Base-by-base conservation (phyloP, 2,888 invertebrate genomes). In the Reticulitermes lucifugus region DNA sequence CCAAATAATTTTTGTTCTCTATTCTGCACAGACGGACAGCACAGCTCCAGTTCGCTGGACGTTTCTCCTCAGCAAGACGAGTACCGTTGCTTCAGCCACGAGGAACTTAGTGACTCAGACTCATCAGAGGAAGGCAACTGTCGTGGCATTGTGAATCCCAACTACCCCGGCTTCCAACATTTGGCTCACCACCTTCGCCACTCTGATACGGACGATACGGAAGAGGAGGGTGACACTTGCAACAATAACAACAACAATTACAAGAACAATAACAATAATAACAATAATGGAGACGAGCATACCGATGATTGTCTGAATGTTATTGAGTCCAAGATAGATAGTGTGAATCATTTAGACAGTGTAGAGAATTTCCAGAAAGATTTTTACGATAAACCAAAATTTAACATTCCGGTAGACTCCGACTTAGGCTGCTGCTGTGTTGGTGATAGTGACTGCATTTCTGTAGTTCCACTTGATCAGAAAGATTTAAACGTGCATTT, bases 121-220 rank as follows among this genome's bases (percentile, higher is more conserved):
- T 90, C 89, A 12, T 90, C 90, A 82, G 90, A 90, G 86, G 90
- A 90, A 86, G 90, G 89, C 55, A 90, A 90, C 86, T 87, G 89
- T 35, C 89, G 89, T 88, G 96, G 96, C 88, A 96, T 96, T 88
- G 94, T 96, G 89, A 96, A 96, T 91, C 96, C 96, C 83, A 96
- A 96, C 91, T 96, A 96, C 91, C 95, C 96, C 41, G 96, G 96
- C 85, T 96, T 96, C 90, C 96, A 96, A 90, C 96, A 96, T 90
- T 93, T 96, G 89, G 96, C 96, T 29, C 94, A 95, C 89, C 95
- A 95, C 86, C 92, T 95, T 88, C 87, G 87, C 77, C 87, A 90
- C 1, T 91, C 91, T 77, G 92, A 91, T 86, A 90, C 91, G 65
- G 92, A 92, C 2, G 91, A 91, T 87, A 92, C 92, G 86, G 89